A percentile compares a stretch with the other conserved stretches of the same genome.
phyloP scores from a whole-genome alignment of 2,888 invertebrate genomes.

The Lysandra coridon region DNA sequence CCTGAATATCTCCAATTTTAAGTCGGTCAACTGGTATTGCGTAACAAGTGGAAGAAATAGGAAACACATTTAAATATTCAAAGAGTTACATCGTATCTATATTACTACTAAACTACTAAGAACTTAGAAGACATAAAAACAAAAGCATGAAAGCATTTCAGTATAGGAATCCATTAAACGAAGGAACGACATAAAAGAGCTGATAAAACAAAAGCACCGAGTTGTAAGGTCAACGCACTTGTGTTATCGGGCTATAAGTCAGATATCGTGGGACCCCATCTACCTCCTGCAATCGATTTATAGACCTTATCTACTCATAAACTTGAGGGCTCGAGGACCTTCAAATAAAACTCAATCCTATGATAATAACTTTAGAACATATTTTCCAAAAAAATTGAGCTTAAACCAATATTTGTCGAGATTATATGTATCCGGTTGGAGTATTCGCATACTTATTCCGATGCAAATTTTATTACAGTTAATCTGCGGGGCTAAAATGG shows the following conservation, averaged over 20 bases:
- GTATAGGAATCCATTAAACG: slow-evolving; percentile 6
- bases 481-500: neutral
- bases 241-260: slow-evolving; percentile 69
- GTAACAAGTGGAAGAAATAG: neutral
- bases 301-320: slow-evolving; percentile 57
- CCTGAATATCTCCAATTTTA: neutral
- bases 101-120: neutral
- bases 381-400: slow-evolving; percentile 44
- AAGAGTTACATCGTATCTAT: neutral
- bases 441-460: slow-evolving; percentile 23
- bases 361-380: neutral
- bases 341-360: slow-evolving; percentile 29
- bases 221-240: slow-evolving; percentile 61
- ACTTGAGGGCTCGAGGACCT: slow-evolving; percentile 34
- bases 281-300: slow-evolving; percentile 50
- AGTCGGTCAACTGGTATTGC: neutral
- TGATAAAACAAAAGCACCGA: slow-evolving; percentile 56
- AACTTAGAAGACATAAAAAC: neutral
- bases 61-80: neutral
- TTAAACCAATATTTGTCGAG: slow-evolving; percentile 63
- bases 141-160: neutral
- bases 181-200: slow-evolving; percentile 42
- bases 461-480: slow-evolving; percentile 25
- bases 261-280: slow-evolving; percentile 55
- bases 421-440: slow-evolving; percentile 53